These are phyloP conservation scores for Pseudorhombus dupliciocellatus DNA, from an alignment of 2,113 vertebrate species.

Conservation along the genomic window DNA sequence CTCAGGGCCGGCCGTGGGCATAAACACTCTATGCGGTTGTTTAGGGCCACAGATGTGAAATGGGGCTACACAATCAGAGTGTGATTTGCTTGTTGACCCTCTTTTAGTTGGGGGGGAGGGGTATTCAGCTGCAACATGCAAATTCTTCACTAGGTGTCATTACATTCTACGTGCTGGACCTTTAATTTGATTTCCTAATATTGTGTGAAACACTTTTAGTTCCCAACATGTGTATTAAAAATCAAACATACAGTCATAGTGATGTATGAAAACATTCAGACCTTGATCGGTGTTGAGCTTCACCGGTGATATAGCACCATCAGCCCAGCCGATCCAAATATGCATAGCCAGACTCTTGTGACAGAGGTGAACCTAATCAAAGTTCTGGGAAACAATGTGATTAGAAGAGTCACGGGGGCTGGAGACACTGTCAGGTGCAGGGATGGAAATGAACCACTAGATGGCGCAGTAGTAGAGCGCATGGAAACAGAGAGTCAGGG, in stretches of 20 bases:
- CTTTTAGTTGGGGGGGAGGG: no score
- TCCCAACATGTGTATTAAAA: not conserved
- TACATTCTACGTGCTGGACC: not conserved
- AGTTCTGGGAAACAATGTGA: not conserved
- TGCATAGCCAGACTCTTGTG: not conserved
- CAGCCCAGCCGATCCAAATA: not conserved
- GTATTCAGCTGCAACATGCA: no score
- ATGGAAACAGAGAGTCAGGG: not conserved
- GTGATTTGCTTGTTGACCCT: no score
- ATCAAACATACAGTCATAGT: not conserved
- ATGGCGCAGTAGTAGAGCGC: slow-evolving; percentile 40
- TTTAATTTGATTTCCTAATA: not conserved
- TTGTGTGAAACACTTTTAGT: not conserved
- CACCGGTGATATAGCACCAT: not conserved
- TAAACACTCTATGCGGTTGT: no score
- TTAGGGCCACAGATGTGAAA: no score
- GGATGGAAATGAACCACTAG: slow-evolving; percentile 36
- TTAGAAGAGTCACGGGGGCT: not conserved
- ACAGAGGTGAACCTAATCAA: not conserved
- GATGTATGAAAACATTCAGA: not conserved
- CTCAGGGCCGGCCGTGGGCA: no score
- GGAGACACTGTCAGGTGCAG: slow-evolving; percentile 1
- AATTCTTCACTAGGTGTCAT: not conserved
- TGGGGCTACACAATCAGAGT: no score
- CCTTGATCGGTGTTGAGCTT: not conserved